A percentile compares a stretch with the other conserved stretches of the same genome.
These are phyloP conservation scores for Triplophysa tibetana DNA, from an alignment of 2,113 vertebrate genomes.

Conservation along the genomic window DNA sequence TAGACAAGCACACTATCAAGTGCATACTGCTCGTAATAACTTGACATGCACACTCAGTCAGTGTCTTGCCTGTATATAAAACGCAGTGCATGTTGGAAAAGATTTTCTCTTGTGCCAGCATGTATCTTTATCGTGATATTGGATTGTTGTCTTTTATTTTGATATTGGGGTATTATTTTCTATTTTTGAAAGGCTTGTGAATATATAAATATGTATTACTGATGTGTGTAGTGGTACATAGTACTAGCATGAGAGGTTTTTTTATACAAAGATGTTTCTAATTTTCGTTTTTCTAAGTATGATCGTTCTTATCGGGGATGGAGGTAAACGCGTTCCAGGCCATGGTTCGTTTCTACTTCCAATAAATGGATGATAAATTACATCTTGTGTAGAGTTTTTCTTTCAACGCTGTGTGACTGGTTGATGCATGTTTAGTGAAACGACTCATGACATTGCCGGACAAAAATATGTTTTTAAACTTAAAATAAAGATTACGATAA, in stretches of 20 bases:
- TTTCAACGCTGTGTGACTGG: not conserved
- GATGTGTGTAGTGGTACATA: slow-evolving; percentile 81
- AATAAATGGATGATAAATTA: slow-evolving; percentile 68
- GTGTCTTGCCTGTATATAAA: slow-evolving; percentile 64
- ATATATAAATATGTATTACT: slow-evolving; percentile 82
- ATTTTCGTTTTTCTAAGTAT: slow-evolving; percentile 70
- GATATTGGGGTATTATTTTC: slow-evolving; percentile 73
- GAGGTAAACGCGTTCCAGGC: slow-evolving; percentile 63
- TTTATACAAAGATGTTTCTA: slow-evolving; percentile 82
- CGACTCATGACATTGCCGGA: no score
- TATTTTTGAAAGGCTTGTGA: slow-evolving; percentile 80
- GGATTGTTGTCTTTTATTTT: slow-evolving; percentile 73
- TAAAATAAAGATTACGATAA: no score
- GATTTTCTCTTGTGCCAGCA: slow-evolving; percentile 74
- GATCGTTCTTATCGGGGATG: slow-evolving; percentile 71
- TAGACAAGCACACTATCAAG: slow-evolving; percentile 61
- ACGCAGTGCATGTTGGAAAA: slow-evolving; percentile 76
- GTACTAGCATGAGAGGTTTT: slow-evolving; percentile 78
- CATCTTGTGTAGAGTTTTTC: not conserved
- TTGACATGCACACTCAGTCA: slow-evolving; percentile 45
- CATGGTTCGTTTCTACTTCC: slow-evolving; percentile 76
- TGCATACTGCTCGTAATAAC: slow-evolving; percentile 47
- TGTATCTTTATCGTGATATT: slow-evolving; percentile 75
- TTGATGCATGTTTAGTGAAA: no score
- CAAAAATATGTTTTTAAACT: no score